Evolutionary conservation across 2,888 invertebrate genomes (phyloP), one percentile per base, ranked within the genome.

Genomic region (Aspidapion aeneum): DNA sequence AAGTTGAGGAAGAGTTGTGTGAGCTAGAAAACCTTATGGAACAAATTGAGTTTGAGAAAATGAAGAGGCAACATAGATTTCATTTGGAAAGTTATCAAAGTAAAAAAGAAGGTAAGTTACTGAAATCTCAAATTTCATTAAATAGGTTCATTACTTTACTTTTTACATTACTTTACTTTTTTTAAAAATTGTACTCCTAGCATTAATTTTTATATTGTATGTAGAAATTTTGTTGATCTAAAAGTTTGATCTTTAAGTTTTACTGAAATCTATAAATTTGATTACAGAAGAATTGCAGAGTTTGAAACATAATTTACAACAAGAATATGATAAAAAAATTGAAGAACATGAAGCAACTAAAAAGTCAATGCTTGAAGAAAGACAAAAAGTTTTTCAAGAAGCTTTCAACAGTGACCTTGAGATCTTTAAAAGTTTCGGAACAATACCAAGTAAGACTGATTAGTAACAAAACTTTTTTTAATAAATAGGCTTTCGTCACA

Each of bases 11-110:
- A 20, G 84, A 86, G 50, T 74, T 91, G 57, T 80, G 87, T 9
- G 82, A 85, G 60, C 82, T 90, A 65, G 89, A 91, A 74, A 87
- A 89, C 73, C 75, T 88, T 63, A 85, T 90, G 16, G 90, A 91
- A 73, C 85, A 85, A 66, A 82, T 86, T 66, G 89, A 90, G 67
- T 83, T 90, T 74, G 87, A 90, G 72, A 87, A 85, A 73, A 85
- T 86, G 79, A 89, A 90, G 76, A 75, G 87, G 54, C 88, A 90
- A 73, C 90, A 91, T 74, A 82, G 86, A 69, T 88, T 88, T 73
- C 89, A 90, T 68, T 81, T 91, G 60, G 85, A 86, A 58, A 71
- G 72, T 59, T 75, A 75, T 63, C 67, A 89, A 75, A 87, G 89
- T 70, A 87, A 87, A 71, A 90, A 90, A 80, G 81, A 89, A 76